Evolutionary conservation across 64 coral and sea anemone species (phyloP), one percentile per base, ranked within the genome.

Genomic region (Stichodactyla mertensii): DNA sequence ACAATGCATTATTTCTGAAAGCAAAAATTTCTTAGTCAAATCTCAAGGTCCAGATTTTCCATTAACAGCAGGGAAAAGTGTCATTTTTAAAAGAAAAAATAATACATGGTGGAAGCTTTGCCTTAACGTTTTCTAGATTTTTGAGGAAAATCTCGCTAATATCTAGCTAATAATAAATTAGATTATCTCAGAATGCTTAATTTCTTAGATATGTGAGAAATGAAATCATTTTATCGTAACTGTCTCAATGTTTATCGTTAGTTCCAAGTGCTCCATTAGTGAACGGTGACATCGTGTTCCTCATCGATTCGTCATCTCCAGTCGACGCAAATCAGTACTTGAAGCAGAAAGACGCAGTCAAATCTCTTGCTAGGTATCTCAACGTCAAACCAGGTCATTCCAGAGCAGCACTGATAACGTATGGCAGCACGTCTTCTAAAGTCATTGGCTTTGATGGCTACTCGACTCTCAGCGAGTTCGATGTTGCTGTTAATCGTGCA

Each of bases 371-470:
- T 8, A 62, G 64, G 7, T 89, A 69, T 80, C 15, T 89, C 9
- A 89, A 89, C 4, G 88, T 89, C 82, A 79, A 67, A 13, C 83
- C 88, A 55, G 88, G 88, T 3, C 52, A 69, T 71, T 89, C 88
- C 14, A 83, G 88, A 84, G 88, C 88, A 58, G 14, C 88, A n/a
- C 52, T 89, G 12, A 89, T 89, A 71, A 89, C 88, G 9, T 89
- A 89, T 56, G 88, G 88, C 16, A 77, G 36, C 27, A 13, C 16
- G n/a, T 15, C 88, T 18, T 59, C 62, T 6, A 79, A 19, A 28
- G 66, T 89, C 6, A 31, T 89, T 16, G 82, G 19, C n/a, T 89
- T 89, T 83, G 18, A 59, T 45, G 23, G 64, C 15, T 84, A 83
- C 28, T 28, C 18, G 6, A 84, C 88, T 22, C 69, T 89, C 55